Evolutionary conservation across 2,113 vertebrate species (phyloP).

Genomic region (Geococcyx californianus): DNA sequence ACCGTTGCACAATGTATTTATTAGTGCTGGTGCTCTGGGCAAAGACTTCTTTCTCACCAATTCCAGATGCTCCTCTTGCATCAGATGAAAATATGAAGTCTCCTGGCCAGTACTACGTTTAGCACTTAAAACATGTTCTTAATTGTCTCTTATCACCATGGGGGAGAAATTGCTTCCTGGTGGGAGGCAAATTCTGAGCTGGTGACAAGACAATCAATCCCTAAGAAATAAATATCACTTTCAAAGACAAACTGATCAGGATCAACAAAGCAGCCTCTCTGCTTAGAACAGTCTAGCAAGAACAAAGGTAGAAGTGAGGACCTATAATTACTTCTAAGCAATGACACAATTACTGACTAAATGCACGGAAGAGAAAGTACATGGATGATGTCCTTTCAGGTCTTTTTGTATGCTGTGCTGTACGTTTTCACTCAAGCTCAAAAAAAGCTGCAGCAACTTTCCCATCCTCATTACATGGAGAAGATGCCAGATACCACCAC

Average conservation of each 20-base stretch:
- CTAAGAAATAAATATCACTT: background rate
- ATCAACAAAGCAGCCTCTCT: background rate
- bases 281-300: background rate
- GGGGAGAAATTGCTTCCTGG: background rate
- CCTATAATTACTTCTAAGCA: background rate
- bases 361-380: background rate
- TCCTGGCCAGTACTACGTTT: background rate
- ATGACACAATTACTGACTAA: background rate
- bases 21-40: background rate
- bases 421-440: constrained; percentile 23
- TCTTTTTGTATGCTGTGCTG: background rate
- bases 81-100: background rate
- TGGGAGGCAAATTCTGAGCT: background rate
- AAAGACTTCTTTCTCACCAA: background rate
- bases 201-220: background rate
- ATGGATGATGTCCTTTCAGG: background rate
- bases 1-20: constrained; percentile 27
- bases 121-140: background rate
- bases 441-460: background rate
- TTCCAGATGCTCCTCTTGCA: background rate
- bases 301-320: background rate
- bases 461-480: background rate
- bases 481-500: constrained; percentile 41
- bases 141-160: background rate
- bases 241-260: background rate